These are phyloP conservation scores for Asarcornis scutulata DNA, from an alignment of 2,113 vertebrate genomes.

Conservation along the genomic window DNA sequence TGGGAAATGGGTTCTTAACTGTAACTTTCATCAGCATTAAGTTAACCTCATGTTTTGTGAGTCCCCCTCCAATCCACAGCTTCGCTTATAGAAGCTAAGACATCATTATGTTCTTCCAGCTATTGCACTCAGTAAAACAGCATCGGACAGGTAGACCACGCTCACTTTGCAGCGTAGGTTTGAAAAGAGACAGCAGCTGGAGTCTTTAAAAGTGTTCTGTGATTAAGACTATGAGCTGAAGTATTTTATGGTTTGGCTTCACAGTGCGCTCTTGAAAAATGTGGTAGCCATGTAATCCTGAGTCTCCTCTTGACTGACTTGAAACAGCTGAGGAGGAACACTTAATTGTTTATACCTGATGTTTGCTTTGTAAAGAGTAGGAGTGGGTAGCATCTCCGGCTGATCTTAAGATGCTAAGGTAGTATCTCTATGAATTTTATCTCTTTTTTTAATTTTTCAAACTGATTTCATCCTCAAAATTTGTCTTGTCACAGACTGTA, in stretches of 20 bases:
- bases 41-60: neutral
- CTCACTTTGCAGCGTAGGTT: neutral
- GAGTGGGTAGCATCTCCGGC: neutral
- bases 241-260: neutral
- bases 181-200: neutral
- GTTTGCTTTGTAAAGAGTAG: neutral
- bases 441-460: neutral
- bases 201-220: neutral
- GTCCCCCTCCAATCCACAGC: neutral
- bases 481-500: neutral
- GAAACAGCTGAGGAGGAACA: neutral
- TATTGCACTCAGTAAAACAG: neutral
- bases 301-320: neutral
- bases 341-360: neutral
- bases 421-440: neutral
- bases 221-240: neutral
- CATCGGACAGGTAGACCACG: fast-evolving
- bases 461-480: neutral
- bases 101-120: neutral
- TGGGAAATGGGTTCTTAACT: neutral
- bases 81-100: neutral
- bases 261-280: neutral
- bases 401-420: neutral
- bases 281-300: neutral
- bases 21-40: neutral